Conservation (phyloP, 2,113 vertebrate genomes). For the Scomber colias region DNA sequence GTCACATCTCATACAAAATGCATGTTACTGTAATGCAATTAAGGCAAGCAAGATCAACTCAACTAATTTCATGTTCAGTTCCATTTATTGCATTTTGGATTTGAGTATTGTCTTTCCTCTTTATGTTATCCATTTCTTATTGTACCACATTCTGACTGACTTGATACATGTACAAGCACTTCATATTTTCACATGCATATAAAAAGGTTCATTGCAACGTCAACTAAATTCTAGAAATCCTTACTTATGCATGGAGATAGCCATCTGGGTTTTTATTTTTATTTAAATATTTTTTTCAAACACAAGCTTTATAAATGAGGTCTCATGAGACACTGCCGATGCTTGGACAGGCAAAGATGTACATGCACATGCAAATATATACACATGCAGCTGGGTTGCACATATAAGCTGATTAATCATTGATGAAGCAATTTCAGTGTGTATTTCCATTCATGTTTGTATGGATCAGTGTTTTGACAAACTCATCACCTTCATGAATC, state of each 20-base stretch:
- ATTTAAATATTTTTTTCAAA: constrained; percentile 23
- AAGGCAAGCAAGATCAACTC: constrained; percentile 41
- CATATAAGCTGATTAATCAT: constrained; percentile 53
- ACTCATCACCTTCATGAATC: constrained; percentile 42
- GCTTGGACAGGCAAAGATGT: constrained; percentile 22
- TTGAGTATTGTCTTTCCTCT: constrained; percentile 19
- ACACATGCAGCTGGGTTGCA: constrained; percentile 30
- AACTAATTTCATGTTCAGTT: constrained; percentile 64
- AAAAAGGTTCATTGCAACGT: constrained; percentile 4
- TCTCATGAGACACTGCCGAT: constrained; percentile 40
- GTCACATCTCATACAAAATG: constrained; percentile 49
- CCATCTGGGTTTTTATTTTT: constrained; percentile 27
- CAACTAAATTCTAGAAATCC: constrained; percentile 24
- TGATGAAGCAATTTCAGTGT: constrained; percentile 50
- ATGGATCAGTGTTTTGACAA: constrained; percentile 41
- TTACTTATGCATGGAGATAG: constrained; percentile 39
- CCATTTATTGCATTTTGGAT: constrained; percentile 45
- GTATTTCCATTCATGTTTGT: constrained; percentile 34
- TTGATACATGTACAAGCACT: background rate
- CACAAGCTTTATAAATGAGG: constrained; percentile 53
- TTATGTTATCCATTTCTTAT: background rate
- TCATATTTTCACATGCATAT: constrained; percentile 12
- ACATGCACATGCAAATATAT: constrained; percentile 32
- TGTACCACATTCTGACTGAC: background rate
- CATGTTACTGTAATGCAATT: constrained; percentile 46